Conservation (phyloP, 2,113 vertebrate genomes). For the Marmota monax region DNA sequence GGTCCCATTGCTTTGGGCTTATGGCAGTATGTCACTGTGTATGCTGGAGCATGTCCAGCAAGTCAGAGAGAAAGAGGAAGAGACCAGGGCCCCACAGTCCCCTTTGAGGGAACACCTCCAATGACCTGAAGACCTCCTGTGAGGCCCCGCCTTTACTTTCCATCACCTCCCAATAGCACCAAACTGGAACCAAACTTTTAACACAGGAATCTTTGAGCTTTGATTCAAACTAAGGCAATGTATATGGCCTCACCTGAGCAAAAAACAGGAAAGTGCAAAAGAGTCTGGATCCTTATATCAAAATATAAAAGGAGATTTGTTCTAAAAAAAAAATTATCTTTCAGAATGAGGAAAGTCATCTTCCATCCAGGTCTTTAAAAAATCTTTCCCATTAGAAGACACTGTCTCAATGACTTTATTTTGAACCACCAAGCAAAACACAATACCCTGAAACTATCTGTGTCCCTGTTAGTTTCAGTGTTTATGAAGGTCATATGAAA, state of each 20-base stretch:
- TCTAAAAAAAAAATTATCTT: background rate
- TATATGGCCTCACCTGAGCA: background rate
- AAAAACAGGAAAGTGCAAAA: background rate
- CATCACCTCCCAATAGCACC: background rate
- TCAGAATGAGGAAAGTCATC: conserved; percentile 25
- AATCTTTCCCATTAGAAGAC: background rate
- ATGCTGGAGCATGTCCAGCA: background rate
- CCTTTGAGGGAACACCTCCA: background rate
- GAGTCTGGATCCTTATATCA: background rate
- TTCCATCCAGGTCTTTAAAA: background rate
- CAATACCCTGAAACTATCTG: background rate
- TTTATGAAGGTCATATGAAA: conserved; percentile 29
- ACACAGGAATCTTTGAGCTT: background rate
- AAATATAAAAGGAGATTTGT: background rate
- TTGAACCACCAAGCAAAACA: conserved; percentile 37
- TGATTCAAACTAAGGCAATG: background rate
- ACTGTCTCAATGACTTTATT: conserved; percentile 43
- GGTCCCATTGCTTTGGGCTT: background rate
- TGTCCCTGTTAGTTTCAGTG: background rate
- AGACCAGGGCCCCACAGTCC: background rate
- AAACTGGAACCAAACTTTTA: background rate
- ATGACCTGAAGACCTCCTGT: background rate
- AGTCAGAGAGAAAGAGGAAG: background rate
- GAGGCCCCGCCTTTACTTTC: background rate
- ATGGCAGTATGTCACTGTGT: no score